Evolutionary conservation across 1,140 invertebrate genomes (phyloP), one percentile per base, ranked within the genome.

Genomic region (Neodiprion lecontei): DNA sequence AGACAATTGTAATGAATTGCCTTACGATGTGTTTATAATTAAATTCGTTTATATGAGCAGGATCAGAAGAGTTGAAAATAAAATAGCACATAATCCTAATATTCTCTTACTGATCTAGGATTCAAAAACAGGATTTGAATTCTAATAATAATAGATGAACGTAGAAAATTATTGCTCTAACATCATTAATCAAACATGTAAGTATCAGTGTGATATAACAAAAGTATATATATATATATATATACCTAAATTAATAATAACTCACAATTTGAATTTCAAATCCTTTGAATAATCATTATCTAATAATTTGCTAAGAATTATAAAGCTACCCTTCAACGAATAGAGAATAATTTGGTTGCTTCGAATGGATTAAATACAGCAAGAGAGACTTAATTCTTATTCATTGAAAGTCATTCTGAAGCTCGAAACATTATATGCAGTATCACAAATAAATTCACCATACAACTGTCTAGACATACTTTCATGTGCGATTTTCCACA

Each of bases 371-470:
- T 17, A 61, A 61, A 61, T 61, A 61, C 53, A 61, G 53, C 53
- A 61, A 61, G 53, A 9, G 53, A 61, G 53, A 61, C 53, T 61
- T 14, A 61, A 61, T 61, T 61, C 53, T 61, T 61, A 61, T 61
- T 61, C 53, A 61, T 61, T 61, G 53, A 61, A 61, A 61, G 53
- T 61, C 53, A 61, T 61, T 61, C 53, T 17, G n/a, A 61, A 61
- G 53, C 53, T 61, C 53, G 53, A 61, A 61, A 40, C n/a, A 61
- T 61, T 61, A 61, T 61, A 17, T 61, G 11, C 28, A 40, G 4
- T 61, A 61, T 61, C 53, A 61, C 53, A 61, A 61, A 61, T 61
- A 61, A 61, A 61, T 61, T 61, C 53, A 61, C n/a, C 53, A 61
- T 61, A 61, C 53, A 61, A 61, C 53, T 12, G 53, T 61, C n/a